Base-by-base conservation (phyloP, 92 coral and sea anemone species). In the Porites rus region DNA sequence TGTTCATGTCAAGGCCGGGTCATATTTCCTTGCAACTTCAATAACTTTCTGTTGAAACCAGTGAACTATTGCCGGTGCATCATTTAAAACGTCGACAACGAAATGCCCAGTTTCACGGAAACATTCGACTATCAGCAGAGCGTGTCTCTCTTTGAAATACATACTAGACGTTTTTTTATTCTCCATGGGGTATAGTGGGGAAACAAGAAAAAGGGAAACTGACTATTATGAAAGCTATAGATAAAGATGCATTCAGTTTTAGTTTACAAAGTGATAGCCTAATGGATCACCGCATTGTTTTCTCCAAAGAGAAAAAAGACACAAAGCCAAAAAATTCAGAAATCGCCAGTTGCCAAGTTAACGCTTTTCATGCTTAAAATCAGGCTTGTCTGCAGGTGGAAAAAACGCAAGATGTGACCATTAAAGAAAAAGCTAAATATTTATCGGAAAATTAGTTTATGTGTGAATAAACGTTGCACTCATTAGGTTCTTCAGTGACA, bases 131-230 rank as follows among this genome's bases (percentile, higher is more conserved):
- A 14, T 1, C 65, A 62, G n/a, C 65, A 62, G 66, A 18, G 66
- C 24, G 66, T 62, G 66, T 79, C 20, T 79, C 8, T n/a, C 21
- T 64, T 52, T 66, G 43, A 24, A 79, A 50, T 18, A 51, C 63
- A 64, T 43, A 61, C 46, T 3, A 38, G 46, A 65, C 64, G 71
- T 21, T 38, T 38, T 38, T 11, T 10, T 3, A 56, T 4, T 56
- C 61, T 56, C 46, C 83, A 17, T 60, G 11, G 64, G 73, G 83
- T 19, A 50, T 60, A 66, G 50, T n/a, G 63, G 16, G 46, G 46
- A 43, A 79, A 77, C 61, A 61, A 51, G 51, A 79, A n/a, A 10
- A 38, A 64, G 73, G 31, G 83, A 79, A 79, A 79, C 65, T 79
- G 83, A 79, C 83, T 50, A 64, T 50, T 38, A 64, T 4, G 50